Evolutionary conservation across 2,797 vertebrate genomes (phyloP).

Genomic region (Bufotes viridis): DNA sequence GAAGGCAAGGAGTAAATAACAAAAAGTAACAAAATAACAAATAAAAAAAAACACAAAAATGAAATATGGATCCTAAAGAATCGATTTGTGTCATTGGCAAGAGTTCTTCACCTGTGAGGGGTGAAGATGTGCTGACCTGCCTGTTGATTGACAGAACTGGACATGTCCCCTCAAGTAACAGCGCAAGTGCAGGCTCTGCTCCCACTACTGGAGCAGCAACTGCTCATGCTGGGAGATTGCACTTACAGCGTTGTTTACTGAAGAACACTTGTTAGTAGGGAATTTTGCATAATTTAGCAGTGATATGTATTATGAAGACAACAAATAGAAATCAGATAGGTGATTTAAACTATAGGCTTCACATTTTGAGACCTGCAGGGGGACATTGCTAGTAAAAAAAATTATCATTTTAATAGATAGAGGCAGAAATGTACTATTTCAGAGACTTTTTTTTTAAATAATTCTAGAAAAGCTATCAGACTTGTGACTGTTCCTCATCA

Average conservation of each 20-base stretch:
- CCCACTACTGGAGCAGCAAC: no score
- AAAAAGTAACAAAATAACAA: no score
- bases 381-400: neutral
- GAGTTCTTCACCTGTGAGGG: no score
- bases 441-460: constrained; percentile 62
- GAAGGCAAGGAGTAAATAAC: no score
- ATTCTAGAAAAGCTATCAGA: constrained; percentile 64
- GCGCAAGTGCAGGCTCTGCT: no score
- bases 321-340: neutral
- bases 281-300: constrained; percentile 45
- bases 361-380: neutral
- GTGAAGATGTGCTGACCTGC: no score
- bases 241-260: constrained; percentile 4
- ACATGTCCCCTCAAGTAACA: no score
- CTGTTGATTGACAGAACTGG: no score
- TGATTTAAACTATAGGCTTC: constrained; percentile 3
- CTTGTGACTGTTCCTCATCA: constrained; percentile 71
- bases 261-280: constrained; percentile 6
- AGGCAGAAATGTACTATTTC: constrained; percentile 56
- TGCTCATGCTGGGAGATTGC: neutral
- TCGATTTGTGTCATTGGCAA: no score
- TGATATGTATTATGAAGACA: constrained; percentile 30
- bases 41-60: no score
- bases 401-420: constrained; percentile 56
- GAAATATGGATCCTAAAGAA: no score